These are phyloP conservation scores for Tinamus guttatus DNA, from an alignment of 2,113 vertebrate species.

Conservation along the genomic window DNA sequence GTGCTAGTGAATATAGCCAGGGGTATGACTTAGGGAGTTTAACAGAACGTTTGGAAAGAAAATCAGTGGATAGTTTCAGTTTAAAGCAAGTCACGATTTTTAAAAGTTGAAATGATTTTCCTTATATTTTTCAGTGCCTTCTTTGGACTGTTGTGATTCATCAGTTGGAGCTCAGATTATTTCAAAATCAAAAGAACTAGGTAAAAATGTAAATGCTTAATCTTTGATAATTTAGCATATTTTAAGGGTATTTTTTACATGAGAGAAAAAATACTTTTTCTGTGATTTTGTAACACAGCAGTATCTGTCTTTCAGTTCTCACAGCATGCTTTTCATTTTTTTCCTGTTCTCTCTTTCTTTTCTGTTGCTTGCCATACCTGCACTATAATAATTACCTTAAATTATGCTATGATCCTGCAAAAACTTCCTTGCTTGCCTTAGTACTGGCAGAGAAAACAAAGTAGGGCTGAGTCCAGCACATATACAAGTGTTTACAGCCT, in stretches of 20 bases:
- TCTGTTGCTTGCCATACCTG: constrained; percentile 43
- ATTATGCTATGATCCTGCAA: constrained; percentile 14
- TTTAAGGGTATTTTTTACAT: constrained; percentile 35
- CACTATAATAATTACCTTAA: background rate
- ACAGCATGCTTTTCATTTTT: constrained; percentile 7
- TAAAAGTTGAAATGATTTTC: constrained; percentile 67
- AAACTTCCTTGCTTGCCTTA: constrained; percentile 45
- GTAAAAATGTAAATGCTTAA: constrained; percentile 78
- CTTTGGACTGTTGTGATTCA: constrained; percentile 87
- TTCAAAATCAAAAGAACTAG: constrained; percentile 92
- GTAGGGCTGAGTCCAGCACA: background rate
- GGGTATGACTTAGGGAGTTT: background rate
- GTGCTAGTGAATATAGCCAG: background rate
- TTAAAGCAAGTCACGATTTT: constrained; percentile 48
- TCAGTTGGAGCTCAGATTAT: constrained; percentile 88
- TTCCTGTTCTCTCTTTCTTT: background rate
- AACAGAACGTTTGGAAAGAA: background rate
- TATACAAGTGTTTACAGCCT: background rate
- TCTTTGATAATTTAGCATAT: constrained; percentile 1
- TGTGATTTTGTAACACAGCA: constrained; percentile 13
- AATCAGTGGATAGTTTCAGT: background rate
- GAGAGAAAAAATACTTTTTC: constrained; percentile 16
- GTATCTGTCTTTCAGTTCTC: constrained; percentile 54
- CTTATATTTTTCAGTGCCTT: constrained; percentile 81
- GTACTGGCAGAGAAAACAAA: background rate